Conservation (phyloP, 2,888 invertebrate genomes). For the Erebia ligea region DNA sequence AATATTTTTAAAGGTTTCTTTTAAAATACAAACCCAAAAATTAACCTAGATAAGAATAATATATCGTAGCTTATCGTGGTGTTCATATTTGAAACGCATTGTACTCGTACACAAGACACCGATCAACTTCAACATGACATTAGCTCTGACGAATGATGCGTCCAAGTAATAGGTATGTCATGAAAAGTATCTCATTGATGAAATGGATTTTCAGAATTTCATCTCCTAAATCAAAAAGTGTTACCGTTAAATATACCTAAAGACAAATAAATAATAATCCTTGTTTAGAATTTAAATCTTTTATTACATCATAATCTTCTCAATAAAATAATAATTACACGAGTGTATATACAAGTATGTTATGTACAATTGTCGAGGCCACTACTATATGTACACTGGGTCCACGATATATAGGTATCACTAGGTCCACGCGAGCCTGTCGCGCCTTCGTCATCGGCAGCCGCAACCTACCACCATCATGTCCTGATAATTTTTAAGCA, state of each 20-base stretch:
- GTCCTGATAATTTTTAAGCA: conserved; percentile 99
- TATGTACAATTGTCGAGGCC: conserved; percentile 80
- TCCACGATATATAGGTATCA: conserved; percentile 69
- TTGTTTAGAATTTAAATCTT: conserved; percentile 57
- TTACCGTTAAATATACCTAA: neutral
- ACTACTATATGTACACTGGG: conserved; percentile 81
- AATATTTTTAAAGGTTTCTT: too few relatives aligned
- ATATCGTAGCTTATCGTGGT: too few relatives aligned
- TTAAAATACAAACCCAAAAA: too few relatives aligned
- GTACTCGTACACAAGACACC: too few relatives aligned
- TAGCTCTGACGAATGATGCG: too few relatives aligned
- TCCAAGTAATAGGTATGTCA: too few relatives aligned
- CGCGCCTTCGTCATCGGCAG: conserved; percentile 90
- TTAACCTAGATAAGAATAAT: too few relatives aligned
- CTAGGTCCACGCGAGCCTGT: conserved; percentile 70
- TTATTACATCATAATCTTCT: conserved; percentile 79
- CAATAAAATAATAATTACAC: conserved; percentile 82
- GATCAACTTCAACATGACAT: too few relatives aligned
- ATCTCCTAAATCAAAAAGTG: neutral
- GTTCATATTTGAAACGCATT: too few relatives aligned
- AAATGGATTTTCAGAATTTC: neutral
- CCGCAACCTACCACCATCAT: conserved; percentile 99
- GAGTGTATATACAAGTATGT: conserved; percentile 72
- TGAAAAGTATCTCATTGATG: too few relatives aligned
- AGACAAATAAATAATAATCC: conserved; percentile 32